A percentile compares a stretch with the other conserved stretches of the same genome.
Evolutionary conservation across 2,113 vertebrate genomes (phyloP).

Genomic region (Platycercus adscitus): DNA sequence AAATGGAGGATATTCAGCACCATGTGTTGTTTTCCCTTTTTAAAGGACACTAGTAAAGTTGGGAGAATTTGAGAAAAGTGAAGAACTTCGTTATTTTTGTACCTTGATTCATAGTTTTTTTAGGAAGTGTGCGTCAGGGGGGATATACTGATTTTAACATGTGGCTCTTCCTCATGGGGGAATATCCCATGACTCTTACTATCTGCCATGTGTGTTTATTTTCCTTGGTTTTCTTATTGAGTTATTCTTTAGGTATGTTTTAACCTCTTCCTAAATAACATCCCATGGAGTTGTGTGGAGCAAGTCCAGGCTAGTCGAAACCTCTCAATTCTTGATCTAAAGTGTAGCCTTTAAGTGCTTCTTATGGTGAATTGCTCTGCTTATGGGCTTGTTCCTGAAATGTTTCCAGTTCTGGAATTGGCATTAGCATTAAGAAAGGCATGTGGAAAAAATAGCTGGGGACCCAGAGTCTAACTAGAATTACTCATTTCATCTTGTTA

Average conservation of each 20-base stretch:
- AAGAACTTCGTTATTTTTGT: not conserved
- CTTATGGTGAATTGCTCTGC: not conserved
- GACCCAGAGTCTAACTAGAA: not conserved
- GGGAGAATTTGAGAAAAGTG: not conserved
- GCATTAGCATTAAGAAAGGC: not conserved
- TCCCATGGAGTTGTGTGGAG: not conserved
- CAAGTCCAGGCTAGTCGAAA: not conserved
- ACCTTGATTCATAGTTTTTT: not conserved
- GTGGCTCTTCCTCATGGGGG: not conserved
- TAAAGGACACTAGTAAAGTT: not conserved
- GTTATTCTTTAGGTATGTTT: not conserved
- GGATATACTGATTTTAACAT: not conserved
- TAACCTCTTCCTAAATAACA: not conserved
- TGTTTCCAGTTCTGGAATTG: not conserved
- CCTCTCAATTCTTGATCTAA: not conserved
- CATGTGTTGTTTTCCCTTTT: not conserved
- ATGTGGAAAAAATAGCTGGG: not conserved
- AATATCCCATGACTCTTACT: not conserved
- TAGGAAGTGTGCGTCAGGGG: not conserved
- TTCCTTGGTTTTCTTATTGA: not conserved
- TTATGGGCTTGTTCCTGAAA: not conserved
- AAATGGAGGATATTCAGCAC: not conserved
- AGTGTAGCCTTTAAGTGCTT: not conserved
- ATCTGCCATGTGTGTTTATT: not conserved
- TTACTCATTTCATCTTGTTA: not conserved